Evolutionary conservation across 2,113 vertebrate species (phyloP), one percentile per base, ranked within the genome.

Genomic region (Eulemur macaco): DNA sequence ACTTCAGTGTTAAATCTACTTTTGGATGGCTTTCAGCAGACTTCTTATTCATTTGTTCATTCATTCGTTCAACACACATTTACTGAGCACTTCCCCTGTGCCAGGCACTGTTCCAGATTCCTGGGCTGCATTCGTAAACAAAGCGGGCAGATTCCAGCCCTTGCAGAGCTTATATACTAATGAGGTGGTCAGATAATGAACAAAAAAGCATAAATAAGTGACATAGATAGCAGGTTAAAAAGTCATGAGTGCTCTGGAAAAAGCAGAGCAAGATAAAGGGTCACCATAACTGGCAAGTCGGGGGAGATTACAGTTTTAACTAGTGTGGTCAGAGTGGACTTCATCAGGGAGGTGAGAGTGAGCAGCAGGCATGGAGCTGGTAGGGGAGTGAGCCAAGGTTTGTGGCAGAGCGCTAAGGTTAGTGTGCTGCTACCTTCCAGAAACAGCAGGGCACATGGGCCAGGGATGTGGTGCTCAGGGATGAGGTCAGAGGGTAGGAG

Each of bases 61-160:
- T 73, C 77, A 80, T 86, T 64, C 54, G 78, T 66, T 93, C 80
- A 96, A 27, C 37, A 91, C 86, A 60, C 15, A 86, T 92, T 87
- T 84, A 63, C 31, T 25, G 58, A 81, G 60, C 25, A 84, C 21
- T 13, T 42, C 50, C 13, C 8, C 8, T 13, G 18, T 42, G 1
- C 6, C 86, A 81, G n/a, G 58, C n/a, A 68, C 31, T 23, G 15
- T 87, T 69, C 29, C 83, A 31, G 50, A 81, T 58, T 93, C 86
- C 50, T n/a, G 20, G 17, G 47, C 18, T 86, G 17, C 12, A 39
- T 42, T 56, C 4, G 8, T 71, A 68, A 95, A 68, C 54, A 76
- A 88, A 82, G 68, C 3, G 50, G 66, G n/a, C 58, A 89, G 54
- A 93, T 71, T 9, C 14, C 21, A 91, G 23, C 5, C 47, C 45